A percentile compares a stretch with the other conserved stretches of the same genome.
These are phyloP conservation scores for Microctonus brassicae DNA, from an alignment of 2,888 invertebrate genomes.

Conservation along the genomic window DNA sequence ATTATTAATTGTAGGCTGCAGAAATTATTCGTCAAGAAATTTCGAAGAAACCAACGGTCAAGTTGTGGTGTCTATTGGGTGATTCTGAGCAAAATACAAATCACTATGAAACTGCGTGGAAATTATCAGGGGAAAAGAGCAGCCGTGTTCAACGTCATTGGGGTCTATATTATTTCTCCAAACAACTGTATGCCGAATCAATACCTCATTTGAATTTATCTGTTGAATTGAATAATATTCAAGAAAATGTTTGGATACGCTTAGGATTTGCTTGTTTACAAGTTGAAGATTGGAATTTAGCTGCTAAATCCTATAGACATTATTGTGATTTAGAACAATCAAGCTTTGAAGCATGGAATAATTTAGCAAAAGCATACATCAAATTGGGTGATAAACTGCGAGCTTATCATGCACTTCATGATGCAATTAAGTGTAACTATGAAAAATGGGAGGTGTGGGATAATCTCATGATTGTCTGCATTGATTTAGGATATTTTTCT, in stretches of 20 bases:
- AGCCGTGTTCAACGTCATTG: conserved; percentile 90
- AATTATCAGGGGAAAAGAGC: conserved; percentile 84
- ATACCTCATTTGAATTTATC: conserved; percentile 87
- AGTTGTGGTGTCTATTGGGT: conserved; percentile 92
- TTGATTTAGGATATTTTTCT: conserved; percentile 87
- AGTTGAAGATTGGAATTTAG: conserved; percentile 83
- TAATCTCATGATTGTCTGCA: conserved; percentile 89
- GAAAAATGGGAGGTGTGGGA: conserved; percentile 98
- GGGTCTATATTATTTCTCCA: conserved; percentile 83
- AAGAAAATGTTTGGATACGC: conserved; percentile 88
- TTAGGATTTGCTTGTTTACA: conserved; percentile 88
- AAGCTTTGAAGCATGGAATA: conserved; percentile 98
- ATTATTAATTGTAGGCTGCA: conserved; percentile 77
- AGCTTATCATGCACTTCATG: conserved; percentile 87
- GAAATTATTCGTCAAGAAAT: conserved; percentile 87
- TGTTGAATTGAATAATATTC: conserved; percentile 87
- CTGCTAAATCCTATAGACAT: conserved; percentile 87
- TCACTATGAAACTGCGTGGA: conserved; percentile 93
- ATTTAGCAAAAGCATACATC: conserved; percentile 93
- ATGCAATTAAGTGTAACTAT: conserved; percentile 92
- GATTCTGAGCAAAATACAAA: conserved; percentile 84
- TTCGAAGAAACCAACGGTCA: conserved; percentile 83
- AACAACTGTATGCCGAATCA: conserved; percentile 81
- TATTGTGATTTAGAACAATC: conserved; percentile 88
- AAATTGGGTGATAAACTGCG: conserved; percentile 87